phyloP scores from a whole-genome alignment of 2,888 invertebrate genomes.

The Halictus ligatus region DNA sequence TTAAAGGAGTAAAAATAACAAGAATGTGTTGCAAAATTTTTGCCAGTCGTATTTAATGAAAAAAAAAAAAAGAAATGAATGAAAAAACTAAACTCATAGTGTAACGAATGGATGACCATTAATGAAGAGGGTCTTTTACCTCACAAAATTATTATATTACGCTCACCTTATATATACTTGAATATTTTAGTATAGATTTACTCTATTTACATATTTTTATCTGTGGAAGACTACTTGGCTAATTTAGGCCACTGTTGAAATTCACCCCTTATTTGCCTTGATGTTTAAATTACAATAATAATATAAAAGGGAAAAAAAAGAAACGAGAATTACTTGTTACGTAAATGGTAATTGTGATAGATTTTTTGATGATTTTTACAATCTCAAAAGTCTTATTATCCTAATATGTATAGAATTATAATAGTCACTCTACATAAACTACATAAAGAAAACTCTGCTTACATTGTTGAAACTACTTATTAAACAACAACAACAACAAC shows the following conservation, averaged over 20 bases:
- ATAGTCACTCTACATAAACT: conserved; percentile 82
- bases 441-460: conserved; percentile 78
- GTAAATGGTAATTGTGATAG: conserved; percentile 87
- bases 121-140: conserved; percentile 82
- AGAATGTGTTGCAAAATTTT: conserved; percentile 75
- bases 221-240: conserved; percentile 84
- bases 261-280: conserved; percentile 85
- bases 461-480: conserved; percentile 71
- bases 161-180: conserved; percentile 84
- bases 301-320: conserved; percentile 73
- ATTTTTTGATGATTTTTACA: conserved; percentile 90
- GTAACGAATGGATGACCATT: conserved; percentile 79
- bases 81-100: conserved; percentile 71
- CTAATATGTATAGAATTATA: conserved; percentile 84
- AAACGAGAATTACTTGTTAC: conserved; percentile 82
- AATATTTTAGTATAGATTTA: conserved; percentile 85
- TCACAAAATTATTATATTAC: conserved; percentile 83
- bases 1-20: conserved; percentile 45
- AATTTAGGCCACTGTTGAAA: conserved; percentile 85
- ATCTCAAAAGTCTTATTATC: conserved; percentile 86
- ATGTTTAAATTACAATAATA: conserved; percentile 84
- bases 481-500: conserved; percentile 43
- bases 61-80: conserved; percentile 22
- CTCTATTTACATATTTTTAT: conserved; percentile 85
- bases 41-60: conserved; percentile 74